A percentile compares a stretch with the other conserved stretches of the same genome.
Conservation (phyloP, 2,113 vertebrate genomes). For the Rhabdornis inornatus region DNA sequence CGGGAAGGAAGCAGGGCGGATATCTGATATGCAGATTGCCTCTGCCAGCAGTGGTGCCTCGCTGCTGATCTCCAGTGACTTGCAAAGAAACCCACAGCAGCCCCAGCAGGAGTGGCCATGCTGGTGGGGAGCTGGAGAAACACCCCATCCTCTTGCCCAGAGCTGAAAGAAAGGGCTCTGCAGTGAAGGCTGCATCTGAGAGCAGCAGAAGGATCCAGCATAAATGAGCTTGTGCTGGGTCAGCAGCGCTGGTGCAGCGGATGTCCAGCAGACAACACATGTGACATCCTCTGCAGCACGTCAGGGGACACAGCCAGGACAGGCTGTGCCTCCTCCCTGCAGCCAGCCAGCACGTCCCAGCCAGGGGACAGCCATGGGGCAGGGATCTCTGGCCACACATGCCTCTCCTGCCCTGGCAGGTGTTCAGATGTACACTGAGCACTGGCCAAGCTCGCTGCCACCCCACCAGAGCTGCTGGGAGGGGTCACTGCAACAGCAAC, state of each 20-base stretch:
- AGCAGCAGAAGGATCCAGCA: neutral
- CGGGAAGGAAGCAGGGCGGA: neutral
- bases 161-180: neutral
- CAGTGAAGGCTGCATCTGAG: neutral
- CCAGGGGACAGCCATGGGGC: neutral
- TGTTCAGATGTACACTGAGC: neutral
- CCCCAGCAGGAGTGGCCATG: neutral
- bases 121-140: neutral
- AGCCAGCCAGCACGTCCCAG: neutral
- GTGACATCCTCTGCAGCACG: neutral
- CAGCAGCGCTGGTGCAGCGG: neutral
- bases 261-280: neutral
- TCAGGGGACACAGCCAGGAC: neutral
- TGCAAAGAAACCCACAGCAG: neutral
- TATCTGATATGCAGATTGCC: neutral
- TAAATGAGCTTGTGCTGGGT: fast-evolving
- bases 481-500: neutral
- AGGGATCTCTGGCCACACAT: neutral
- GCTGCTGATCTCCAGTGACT: neutral
- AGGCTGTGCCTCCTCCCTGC: neutral
- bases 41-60: neutral
- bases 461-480: neutral
- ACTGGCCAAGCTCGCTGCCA: fast-evolving
- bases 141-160: neutral
- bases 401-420: neutral